These are phyloP conservation scores for Drosophila sproati DNA, from an alignment of 1,140 invertebrate genomes.

Conservation along the genomic window DNA sequence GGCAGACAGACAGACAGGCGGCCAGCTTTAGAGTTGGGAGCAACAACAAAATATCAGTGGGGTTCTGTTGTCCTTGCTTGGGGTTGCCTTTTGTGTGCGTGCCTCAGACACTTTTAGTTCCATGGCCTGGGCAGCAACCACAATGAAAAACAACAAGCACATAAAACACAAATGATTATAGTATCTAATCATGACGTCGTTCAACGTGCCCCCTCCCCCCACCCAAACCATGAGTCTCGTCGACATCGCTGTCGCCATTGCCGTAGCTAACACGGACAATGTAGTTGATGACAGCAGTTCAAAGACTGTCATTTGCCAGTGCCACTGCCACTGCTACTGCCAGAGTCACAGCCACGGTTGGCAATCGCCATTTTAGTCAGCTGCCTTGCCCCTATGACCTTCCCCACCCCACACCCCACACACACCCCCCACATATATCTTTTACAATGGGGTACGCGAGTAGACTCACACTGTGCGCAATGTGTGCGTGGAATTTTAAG, in stretches of 20 bases:
- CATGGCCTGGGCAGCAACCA: constrained; percentile 62
- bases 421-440: background rate
- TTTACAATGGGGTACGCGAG: constrained; percentile 16
- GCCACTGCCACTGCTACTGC: constrained; percentile 40
- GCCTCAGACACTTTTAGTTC: constrained; percentile 54
- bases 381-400: constrained; percentile 24
- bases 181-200: constrained; percentile 82
- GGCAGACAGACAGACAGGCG: constrained; percentile 34
- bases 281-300: constrained; percentile 80
- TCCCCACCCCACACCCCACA: background rate
- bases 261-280: constrained; percentile 67
- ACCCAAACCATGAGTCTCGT: background rate
- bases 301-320: constrained; percentile 75
- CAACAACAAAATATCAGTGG: too few species aligned
- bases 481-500: constrained; percentile 37
- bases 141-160: constrained; percentile 74
- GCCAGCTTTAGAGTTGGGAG: background rate
- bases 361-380: constrained; percentile 33
- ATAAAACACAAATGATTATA: constrained; percentile 84
- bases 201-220: constrained; percentile 13
- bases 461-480: constrained; percentile 30
- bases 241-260: constrained; percentile 8
- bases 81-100: constrained; percentile 41
- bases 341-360: constrained; percentile 28
- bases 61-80: background rate